Conservation (phyloP, 2,888 invertebrate genomes). For the Rotaria sp. region DNA sequence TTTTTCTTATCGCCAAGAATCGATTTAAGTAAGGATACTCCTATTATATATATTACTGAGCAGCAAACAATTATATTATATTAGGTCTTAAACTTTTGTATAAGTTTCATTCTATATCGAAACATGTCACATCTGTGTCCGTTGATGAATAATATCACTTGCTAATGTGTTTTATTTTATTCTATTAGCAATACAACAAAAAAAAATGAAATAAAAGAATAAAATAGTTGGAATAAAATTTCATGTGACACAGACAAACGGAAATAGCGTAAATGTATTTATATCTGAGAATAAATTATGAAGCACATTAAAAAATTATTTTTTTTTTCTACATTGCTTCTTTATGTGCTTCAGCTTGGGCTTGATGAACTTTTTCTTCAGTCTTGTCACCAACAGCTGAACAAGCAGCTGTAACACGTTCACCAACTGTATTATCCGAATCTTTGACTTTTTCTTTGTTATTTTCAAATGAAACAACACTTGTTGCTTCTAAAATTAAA, state of each 20-base stretch:
- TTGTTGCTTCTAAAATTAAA: not conserved
- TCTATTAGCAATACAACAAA: not conserved
- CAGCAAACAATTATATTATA: too few species aligned
- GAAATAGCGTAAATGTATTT: not conserved
- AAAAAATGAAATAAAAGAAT: not conserved
- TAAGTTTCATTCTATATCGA: not conserved
- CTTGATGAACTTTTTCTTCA: not conserved
- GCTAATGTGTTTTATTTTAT: not conserved
- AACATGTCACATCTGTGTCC: too few species aligned
- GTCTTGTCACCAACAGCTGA: conserved; percentile 13
- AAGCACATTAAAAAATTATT: too few species aligned
- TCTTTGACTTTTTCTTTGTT: conserved; percentile 15
- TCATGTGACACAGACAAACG: not conserved
- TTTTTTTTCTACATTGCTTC: not conserved
- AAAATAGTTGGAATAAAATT: not conserved
- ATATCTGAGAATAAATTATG: not conserved
- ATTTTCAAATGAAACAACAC: not conserved
- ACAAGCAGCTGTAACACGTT: not conserved
- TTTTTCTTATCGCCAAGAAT: too few species aligned
- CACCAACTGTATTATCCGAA: not conserved
- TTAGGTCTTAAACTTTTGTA: not conserved
- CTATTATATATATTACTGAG: too few species aligned
- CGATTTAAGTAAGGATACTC: too few species aligned
- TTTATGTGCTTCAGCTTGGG: not conserved
- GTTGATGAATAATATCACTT: not conserved